phyloP scores from a whole-genome alignment of 2,113 vertebrate species.

The Electrona antarctica region DNA sequence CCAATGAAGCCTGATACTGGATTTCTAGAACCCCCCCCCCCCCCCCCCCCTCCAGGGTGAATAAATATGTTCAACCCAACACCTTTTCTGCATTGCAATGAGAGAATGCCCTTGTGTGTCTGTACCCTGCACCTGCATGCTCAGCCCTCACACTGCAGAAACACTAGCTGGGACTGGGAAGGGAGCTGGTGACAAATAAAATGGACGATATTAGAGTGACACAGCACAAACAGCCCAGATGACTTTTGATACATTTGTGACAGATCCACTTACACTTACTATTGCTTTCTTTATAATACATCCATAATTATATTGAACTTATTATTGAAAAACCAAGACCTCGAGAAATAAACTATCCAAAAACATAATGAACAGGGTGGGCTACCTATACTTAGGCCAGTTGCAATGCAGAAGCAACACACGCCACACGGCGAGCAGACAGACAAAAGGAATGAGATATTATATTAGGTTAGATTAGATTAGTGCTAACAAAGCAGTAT shows the following conservation, averaged over 20 bases:
- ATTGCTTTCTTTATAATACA: not conserved
- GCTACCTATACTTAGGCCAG: not conserved
- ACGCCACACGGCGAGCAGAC: not conserved
- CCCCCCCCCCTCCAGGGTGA: too few relatives aligned
- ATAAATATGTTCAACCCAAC: not conserved
- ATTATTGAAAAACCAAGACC: too few relatives aligned
- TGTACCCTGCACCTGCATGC: not conserved
- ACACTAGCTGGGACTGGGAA: not conserved
- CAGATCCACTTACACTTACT: not conserved
- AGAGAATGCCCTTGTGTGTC: constrained; percentile 7
- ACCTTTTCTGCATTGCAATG: not conserved
- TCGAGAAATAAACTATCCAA: too few relatives aligned
- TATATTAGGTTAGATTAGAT: not conserved
- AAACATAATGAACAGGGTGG: not conserved
- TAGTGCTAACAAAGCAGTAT: constrained; percentile 6
- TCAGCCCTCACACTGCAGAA: constrained; percentile 13
- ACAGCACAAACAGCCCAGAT: not conserved
- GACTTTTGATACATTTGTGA: not conserved
- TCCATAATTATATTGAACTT: too few relatives aligned
- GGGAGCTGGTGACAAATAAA: not conserved
- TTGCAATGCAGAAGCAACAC: not conserved
- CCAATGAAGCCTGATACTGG: too few relatives aligned
- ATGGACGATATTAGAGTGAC: not conserved
- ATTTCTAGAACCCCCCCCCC: too few relatives aligned
- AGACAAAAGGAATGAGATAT: constrained; percentile 4